Base-by-base conservation (phyloP, 2,888 invertebrate species). In the Cryptophagus acutangulus region DNA sequence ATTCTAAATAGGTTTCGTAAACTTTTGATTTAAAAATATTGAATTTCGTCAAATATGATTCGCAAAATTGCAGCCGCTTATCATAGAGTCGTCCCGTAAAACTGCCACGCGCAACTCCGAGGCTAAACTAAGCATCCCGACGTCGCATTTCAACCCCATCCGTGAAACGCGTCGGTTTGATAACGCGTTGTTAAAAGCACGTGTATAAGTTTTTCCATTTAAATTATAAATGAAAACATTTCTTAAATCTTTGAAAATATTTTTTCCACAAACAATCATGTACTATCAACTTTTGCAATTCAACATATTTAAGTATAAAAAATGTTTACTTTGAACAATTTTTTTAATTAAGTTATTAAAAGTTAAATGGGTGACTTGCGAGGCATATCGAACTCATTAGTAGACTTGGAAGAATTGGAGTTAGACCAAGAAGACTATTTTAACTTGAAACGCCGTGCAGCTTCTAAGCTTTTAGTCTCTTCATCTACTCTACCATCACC, bases 31-130 rank as follows among this genome's bases (percentile, higher is more conserved):
- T n/a, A n/a, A n/a, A n/a, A n/a, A n/a, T n/a, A n/a, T n/a, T n/a
- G n/a, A n/a, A n/a, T n/a, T n/a, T n/a, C n/a, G n/a, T n/a, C n/a
- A n/a, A n/a, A n/a, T n/a, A n/a, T n/a, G n/a, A n/a, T n/a, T n/a
- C n/a, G n/a, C n/a, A n/a, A n/a, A 37, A 42, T 51, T 54, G 54
- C 55, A 57, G 55, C 36, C 57, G 57, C 55, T 45, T 46, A 46
- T 46, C 45, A 49, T 49, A 10, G 16, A 26, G 45, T 50, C 49
- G 48, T 43, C 44, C n/a, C n/a, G n/a, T 42, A 42, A 46, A 47
- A 49, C 52, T 48, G 49, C 48, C 49, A 41, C 51, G 53, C 55
- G 53, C 55, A 52, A 55, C 54, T 51, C 55, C 55, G 55, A 41
- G 55, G 41, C 49, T 51, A 54, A 45, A 50, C 53, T 49, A 46